Base-by-base conservation (phyloP, 2,113 vertebrate genomes). In the Elephantulus edwardii region DNA sequence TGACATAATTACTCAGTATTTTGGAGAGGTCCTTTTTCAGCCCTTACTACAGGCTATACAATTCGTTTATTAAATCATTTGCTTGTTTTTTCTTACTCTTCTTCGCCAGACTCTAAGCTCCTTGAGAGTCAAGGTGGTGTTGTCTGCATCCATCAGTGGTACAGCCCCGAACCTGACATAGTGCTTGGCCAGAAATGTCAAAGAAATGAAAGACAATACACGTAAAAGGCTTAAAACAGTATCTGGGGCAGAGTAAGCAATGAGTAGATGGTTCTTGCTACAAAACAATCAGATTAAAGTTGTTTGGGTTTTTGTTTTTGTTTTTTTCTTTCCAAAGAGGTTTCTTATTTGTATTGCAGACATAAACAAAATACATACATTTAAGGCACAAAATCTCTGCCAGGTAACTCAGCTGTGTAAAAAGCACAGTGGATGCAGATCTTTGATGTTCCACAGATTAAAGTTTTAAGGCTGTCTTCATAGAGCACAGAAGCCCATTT, bases 281-380 rank as follows among this genome's bases (percentile, higher is more conserved):
- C 75, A 19, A 16, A 38, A 16, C 50, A 72, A 22, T 14, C 56
- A n/a, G 22, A 81, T 58, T 22, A 19, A 20, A 7, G 22, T 58
- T 54, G 52, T 58, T 58, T 58, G 56, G 48, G 48, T 50, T 50
- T 50, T 50, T 8, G 48, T 50, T 50, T 50, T 50, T 50, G 48
- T 8, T 50, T 50, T 50, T 50, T 10, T 50, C n/a, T 95, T 93
- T 96, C 91, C 74, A 93, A 95, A 87, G 91, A 95, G 56, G n/a
- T 60, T 87, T 72, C 66, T 77, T 89, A 64, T 86, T 91, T 81
- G 52, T 84, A 46, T 89, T 83, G 94, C 16, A 93, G 83, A 86
- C 30, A 92, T 83, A 92, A 82, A 93, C 72, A 90, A 95, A 92
- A 95, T 88, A 92, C 74, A 82, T 75, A 71, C 10, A 87, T 38